Base-by-base conservation (phyloP, 2,113 vertebrate genomes). In the Nymphicus hollandicus region DNA sequence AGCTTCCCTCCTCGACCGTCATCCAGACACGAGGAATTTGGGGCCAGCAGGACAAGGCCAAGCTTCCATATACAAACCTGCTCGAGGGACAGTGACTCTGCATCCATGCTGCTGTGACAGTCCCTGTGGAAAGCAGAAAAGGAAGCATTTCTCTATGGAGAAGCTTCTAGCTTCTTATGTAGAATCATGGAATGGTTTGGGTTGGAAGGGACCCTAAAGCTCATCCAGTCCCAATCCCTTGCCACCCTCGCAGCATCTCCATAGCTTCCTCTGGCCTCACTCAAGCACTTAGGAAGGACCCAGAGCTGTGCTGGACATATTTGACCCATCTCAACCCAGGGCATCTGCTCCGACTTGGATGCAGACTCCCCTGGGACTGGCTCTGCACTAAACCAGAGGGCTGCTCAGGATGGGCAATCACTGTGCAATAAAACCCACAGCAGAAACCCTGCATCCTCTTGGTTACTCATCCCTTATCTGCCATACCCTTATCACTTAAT, bases 251-350 rank as follows among this genome's bases (percentile, higher is more conserved):
- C 56, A 58, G 56, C 56, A 58, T 35, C 56, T 58, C 22, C n/a
- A 2, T 35, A 22, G 33, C 22, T 6, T 35, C 56, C 56, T 58
- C 56, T 58, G 56, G 33, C 33, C 22, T 58, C 33, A 35, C 33
- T 58, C 56, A 10, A 58, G 33, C 33, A 35, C 20, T 61, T n/a
- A 64, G 49, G 61, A 63, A 53, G n/a, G 39, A 83, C 29, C 29
- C 1, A 0, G 47, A 44, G 35, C 43, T 0, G 6, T 17, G 19
- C 50, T 15, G 28, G 55, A 50, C 37, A n/a, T 11, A 5, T 39
- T 43, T 33, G 44, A 52, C 37, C 53, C 37, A 22, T 24, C 31
- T 82, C 20, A 25, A 2, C 9, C 23, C 5, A 2, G 24, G 11
- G 31, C 27, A 8, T 56, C 86, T 55, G 56, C 60, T 55, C 58